Percentiles rank a stretch among this genome's conserved stretches.
Evolutionary conservation across 2,797 vertebrate species (phyloP).

Genomic region (Schizopygopsis malacanthus): DNA sequence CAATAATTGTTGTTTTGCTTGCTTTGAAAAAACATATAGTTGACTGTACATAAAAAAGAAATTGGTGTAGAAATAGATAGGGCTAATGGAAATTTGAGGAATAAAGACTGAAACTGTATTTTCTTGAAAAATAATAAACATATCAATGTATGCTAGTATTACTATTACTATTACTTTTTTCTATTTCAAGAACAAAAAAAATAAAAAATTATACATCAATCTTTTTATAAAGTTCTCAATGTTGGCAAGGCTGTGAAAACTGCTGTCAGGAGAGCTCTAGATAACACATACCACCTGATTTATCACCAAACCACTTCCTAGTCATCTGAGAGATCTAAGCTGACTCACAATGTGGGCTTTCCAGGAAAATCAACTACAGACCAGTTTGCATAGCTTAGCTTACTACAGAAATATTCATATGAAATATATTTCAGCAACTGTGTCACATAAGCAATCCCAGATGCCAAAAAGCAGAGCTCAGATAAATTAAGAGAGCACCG

Average conservation of each 20-base stretch:
- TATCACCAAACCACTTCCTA: conserved; percentile 27
- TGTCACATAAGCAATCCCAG: neutral
- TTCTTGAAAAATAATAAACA: neutral
- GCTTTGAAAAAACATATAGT: too few relatives aligned
- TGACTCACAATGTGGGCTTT: conserved; percentile 5
- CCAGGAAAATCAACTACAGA: neutral
- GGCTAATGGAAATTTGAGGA: too few relatives aligned
- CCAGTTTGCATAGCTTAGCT: neutral
- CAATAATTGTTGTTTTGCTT: too few relatives aligned
- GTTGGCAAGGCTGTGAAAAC: neutral
- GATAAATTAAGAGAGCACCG: neutral
- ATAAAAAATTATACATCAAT: neutral
- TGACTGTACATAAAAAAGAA: too few relatives aligned
- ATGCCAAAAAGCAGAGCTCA: neutral
- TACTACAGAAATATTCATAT: neutral
- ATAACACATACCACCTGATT: conserved; percentile 2
- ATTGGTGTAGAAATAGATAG: too few relatives aligned
- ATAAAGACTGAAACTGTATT: neutral
- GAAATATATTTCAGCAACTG: neutral
- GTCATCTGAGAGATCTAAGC: neutral
- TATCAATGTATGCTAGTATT: too few relatives aligned
- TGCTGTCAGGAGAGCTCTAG: neutral
- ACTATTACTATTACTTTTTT: too few relatives aligned
- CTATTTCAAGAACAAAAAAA: too few relatives aligned
- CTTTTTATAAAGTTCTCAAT: neutral